Percentiles rank a stretch among this genome's conserved stretches.
phyloP scores from a whole-genome alignment of 2,113 vertebrate species.

The Onychorhynchus coronatus region DNA sequence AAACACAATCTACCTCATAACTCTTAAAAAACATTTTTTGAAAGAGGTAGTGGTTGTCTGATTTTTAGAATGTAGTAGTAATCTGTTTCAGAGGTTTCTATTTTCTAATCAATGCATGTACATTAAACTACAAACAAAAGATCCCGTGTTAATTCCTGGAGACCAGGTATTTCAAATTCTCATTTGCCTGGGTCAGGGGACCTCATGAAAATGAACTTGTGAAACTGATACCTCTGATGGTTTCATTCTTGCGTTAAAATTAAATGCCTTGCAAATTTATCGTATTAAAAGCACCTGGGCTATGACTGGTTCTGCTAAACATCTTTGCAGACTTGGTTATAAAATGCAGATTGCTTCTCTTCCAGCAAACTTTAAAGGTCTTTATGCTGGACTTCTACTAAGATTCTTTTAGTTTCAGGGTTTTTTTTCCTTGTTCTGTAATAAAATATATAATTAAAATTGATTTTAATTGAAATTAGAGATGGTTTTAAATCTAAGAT shows the following conservation, averaged over 20 bases:
- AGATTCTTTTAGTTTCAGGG: background rate
- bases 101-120: background rate
- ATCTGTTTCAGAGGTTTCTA: background rate
- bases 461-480: background rate
- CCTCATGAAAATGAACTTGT: background rate
- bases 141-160: background rate
- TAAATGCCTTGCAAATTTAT: background rate
- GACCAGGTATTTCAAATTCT: background rate
- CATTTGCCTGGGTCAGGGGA: background rate
- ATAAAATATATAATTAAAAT: background rate
- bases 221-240: background rate
- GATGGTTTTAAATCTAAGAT: background rate
- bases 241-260: background rate
- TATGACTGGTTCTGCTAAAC: background rate
- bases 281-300: background rate
- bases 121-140: background rate
- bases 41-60: background rate
- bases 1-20: background rate
- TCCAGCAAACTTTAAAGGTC: background rate
- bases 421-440: background rate
- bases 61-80: background rate
- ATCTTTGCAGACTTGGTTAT: background rate
- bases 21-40: background rate
- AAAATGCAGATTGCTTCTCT: conserved; percentile 19
- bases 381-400: background rate